A percentile compares a stretch with the other conserved stretches of the same genome.
These are phyloP conservation scores for Venustaconcha ellipsiformis DNA, from an alignment of 1,140 invertebrate genomes.

Conservation along the genomic window DNA sequence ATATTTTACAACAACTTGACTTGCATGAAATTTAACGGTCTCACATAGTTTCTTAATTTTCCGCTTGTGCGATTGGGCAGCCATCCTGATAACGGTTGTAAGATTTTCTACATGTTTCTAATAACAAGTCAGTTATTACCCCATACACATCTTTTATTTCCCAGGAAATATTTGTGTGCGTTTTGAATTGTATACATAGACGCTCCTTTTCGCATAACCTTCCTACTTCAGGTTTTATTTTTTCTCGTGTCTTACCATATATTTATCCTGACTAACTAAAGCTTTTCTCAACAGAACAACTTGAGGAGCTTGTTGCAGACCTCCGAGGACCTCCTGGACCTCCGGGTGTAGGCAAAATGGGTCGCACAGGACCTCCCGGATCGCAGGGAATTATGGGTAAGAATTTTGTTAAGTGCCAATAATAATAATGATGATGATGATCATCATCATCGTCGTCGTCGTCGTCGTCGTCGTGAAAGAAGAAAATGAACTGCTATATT, in stretches of 20 bases:
- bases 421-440: constrained; percentile 69
- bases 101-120: not conserved
- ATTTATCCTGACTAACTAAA: not conserved
- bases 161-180: not conserved
- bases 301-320: constrained; percentile 60
- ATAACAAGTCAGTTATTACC: not conserved
- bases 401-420: constrained; percentile 66
- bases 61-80: no score
- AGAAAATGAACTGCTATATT: no score
- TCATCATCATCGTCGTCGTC: no score
- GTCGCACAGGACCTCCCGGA: constrained; percentile 68
- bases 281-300: constrained; percentile 39
- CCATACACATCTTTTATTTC: not conserved
- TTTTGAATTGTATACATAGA: not conserved
- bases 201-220: not conserved
- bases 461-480: no score
- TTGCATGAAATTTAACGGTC: no score
- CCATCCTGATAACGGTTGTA: no score
- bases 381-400: constrained; percentile 70
- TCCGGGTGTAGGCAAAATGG: constrained; percentile 67
- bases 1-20: no score
- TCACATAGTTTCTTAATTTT: no score
- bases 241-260: not conserved
- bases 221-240: not conserved
- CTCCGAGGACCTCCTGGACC: constrained; percentile 67